Conservation (phyloP, 2,888 invertebrate genomes). For the Dione juno region DNA sequence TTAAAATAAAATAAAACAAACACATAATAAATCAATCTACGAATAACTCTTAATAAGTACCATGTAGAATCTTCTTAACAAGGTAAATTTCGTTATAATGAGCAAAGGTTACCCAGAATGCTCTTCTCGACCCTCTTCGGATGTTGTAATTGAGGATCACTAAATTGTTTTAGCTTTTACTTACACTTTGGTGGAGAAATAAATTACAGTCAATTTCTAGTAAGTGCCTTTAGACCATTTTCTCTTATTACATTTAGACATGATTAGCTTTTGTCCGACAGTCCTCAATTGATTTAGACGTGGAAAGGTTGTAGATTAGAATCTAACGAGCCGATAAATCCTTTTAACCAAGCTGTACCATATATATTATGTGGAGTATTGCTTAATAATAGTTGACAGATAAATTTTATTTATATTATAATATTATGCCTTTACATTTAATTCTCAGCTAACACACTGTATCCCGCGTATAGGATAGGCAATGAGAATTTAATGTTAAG, state of each 20-base stretch:
- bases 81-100: conserved; percentile 46
- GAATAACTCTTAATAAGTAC: conserved; percentile 16
- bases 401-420: not conserved
- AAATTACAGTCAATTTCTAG: conserved; percentile 64
- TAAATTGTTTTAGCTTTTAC: conserved; percentile 66
- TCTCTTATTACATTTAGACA: conserved; percentile 59
- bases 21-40: conserved; percentile 11
- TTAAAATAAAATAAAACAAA: not conserved
- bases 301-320: conserved; percentile 15
- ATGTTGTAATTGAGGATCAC: conserved; percentile 61
- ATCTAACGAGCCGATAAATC: conserved; percentile 14
- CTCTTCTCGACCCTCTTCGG: conserved; percentile 46
- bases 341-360: not conserved
- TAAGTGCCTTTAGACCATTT: conserved; percentile 57
- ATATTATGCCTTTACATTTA: not conserved
- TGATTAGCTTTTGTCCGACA: conserved; percentile 47
- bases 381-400: too few relatives aligned
- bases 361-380: not conserved
- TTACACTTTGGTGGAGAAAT: conserved; percentile 64
- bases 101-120: conserved; percentile 41
- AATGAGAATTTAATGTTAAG: too few relatives aligned
- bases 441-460: too few relatives aligned
- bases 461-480: too few relatives aligned
- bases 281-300: conserved; percentile 14
- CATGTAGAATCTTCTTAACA: conserved; percentile 36